Conservation (phyloP, 2,797 vertebrate species). For the Hemitrygon akajei region DNA sequence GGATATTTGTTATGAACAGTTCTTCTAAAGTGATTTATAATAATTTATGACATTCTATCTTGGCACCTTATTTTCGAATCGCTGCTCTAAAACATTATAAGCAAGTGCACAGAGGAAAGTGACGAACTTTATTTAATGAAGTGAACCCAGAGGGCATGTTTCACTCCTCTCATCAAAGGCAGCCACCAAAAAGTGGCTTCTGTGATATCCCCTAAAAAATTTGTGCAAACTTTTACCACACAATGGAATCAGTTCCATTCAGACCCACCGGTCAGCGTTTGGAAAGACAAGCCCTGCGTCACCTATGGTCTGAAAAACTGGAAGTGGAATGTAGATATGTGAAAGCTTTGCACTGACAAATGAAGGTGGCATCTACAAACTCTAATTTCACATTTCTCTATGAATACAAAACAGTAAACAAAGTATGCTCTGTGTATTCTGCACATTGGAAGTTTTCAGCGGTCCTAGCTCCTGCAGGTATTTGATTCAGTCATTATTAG, state of each 20-base stretch:
- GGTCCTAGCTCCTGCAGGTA: slow-evolving; percentile 41
- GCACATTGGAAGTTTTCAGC: background rate
- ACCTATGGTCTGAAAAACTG: background rate
- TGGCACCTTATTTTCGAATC: background rate
- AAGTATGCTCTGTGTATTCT: background rate
- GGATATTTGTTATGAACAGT: background rate
- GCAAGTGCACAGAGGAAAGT: background rate
- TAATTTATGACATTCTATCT: background rate
- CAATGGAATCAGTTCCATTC: background rate
- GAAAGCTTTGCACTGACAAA: background rate
- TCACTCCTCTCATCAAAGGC: background rate
- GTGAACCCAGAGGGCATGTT: background rate
- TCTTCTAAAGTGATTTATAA: background rate
- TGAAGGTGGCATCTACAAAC: background rate
- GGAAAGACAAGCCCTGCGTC: background rate
- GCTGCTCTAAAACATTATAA: background rate
- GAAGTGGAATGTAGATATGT: slow-evolving; percentile 23
- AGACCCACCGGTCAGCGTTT: background rate
- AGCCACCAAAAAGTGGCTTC: slow-evolving; percentile 3
- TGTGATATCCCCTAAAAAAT: background rate
- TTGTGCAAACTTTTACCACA: background rate
- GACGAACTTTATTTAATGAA: background rate
- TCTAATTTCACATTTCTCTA: slow-evolving; percentile 4
- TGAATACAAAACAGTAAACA: slow-evolving; percentile 18
- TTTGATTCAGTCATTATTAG: slow-evolving; percentile 13